Conservation (phyloP, 53 echinoderm and acorn worm species). For the Holothuria leucospilota region DNA sequence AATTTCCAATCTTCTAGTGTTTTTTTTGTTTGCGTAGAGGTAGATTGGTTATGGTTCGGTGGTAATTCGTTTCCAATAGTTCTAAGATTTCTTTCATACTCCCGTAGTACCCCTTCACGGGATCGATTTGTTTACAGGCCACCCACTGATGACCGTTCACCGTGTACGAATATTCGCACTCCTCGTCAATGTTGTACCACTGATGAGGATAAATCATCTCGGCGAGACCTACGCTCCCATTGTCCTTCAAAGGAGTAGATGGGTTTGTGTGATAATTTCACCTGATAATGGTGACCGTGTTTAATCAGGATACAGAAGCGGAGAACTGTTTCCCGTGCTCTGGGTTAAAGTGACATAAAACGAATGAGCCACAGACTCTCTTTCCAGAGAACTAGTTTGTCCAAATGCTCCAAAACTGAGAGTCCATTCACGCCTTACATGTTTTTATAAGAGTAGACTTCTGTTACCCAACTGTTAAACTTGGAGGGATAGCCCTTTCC, state of each 20-base stretch:
- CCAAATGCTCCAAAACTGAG: not conserved
- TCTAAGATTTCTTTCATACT: not conserved
- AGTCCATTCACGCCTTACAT: not conserved
- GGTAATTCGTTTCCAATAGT: not conserved
- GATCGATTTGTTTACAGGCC: not conserved
- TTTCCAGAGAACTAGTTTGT: no score
- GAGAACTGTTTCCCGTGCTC: slow-evolving; percentile 49
- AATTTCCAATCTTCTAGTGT: not conserved
- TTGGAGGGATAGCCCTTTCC: not conserved
- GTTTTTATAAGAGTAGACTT: slow-evolving; percentile 8
- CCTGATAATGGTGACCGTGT: slow-evolving; percentile 42
- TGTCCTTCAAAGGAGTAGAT: not conserved
- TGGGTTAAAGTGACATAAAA: slow-evolving; percentile 49
- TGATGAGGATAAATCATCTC: no score
- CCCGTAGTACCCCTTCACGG: slow-evolving; percentile 19
- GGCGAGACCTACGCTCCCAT: slow-evolving; percentile 21
- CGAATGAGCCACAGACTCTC: not conserved
- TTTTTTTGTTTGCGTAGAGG: slow-evolving; percentile 7
- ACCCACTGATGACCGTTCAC: not conserved
- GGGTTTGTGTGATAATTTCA: not conserved
- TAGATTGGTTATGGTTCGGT: not conserved
- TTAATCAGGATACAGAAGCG: slow-evolving; percentile 29
- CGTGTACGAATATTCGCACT: no score
- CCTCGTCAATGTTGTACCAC: no score
- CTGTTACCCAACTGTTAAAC: not conserved